Evolutionary conservation across 2,888 invertebrate genomes (phyloP), one percentile per base, ranked within the genome.

Genomic region (Diadromus collaris): DNA sequence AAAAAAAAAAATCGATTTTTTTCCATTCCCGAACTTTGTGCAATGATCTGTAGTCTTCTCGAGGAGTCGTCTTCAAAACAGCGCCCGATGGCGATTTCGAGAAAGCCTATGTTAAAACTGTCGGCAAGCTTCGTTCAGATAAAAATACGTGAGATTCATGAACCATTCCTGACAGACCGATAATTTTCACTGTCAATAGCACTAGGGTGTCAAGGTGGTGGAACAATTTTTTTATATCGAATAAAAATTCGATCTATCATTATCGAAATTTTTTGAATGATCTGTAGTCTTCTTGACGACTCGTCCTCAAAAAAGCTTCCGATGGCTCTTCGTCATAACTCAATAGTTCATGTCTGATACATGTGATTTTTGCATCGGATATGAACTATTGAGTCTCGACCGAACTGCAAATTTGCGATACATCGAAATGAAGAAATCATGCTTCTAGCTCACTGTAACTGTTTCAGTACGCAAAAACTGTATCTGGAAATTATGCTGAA

Each of bases 401-500:
- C n/a, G n/a, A n/a, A n/a, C n/a, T n/a, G n/a, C n/a, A n/a, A n/a
- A n/a, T n/a, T n/a, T n/a, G n/a, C n/a, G n/a, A n/a, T n/a, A n/a
- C n/a, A n/a, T n/a, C n/a, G n/a, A n/a, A n/a, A n/a, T n/a, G n/a
- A n/a, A n/a, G n/a, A n/a, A n/a, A n/a, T n/a, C n/a, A n/a, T n/a
- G n/a, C 63, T 64, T 46, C 63, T 27, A 44, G 44, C 29, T 44
- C 29, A n/a, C 7, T 61, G 64, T 64, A 64, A 48, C 21, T 5
- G 19, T 64, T 46, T 19, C 16, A 29, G 10, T 32, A 32, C 48
- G 19, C 29, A 27, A 64, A 13, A 29, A 29, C 46, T 64, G n/a
- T n/a, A n/a, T 64, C n/a, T 10, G 48, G 19, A 48, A 41, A 44
- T 21, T 65, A 13, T 48, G n/a, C n/a, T n/a, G n/a, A n/a, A n/a